phyloP scores from a whole-genome alignment of 2,888 invertebrate genomes.

The Orthonevra nobilis region DNA sequence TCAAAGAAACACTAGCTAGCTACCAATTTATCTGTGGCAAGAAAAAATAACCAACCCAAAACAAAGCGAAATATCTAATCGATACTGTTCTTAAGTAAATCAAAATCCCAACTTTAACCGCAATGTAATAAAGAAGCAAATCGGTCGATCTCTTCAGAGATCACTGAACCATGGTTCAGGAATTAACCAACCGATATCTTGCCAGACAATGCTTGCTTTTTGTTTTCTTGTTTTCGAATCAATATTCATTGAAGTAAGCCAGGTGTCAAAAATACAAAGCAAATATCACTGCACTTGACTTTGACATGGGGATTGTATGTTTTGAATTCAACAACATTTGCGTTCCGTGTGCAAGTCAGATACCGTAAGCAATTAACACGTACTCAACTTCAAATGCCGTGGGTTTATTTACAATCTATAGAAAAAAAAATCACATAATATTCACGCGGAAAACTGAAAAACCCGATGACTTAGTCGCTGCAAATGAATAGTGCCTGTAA shows the following conservation, averaged over 20 bases:
- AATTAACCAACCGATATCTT: conserved; percentile 7
- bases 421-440: conserved; percentile 2
- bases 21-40: too few relatives aligned
- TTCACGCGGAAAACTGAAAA: conserved; percentile 22
- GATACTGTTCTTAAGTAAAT: conserved; percentile 17
- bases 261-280: not conserved
- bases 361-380: not conserved
- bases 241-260: conserved; percentile 12
- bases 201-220: too few relatives aligned
- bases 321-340: conserved; percentile 25
- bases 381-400: conserved; percentile 10
- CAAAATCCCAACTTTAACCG: conserved; percentile 16
- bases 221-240: too few relatives aligned
- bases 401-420: not conserved
- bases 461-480: conserved; percentile 45
- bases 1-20: too few relatives aligned
- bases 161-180: conserved; percentile 18
- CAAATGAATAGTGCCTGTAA: not conserved
- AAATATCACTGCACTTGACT: conserved; percentile 43
- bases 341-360: conserved; percentile 10
- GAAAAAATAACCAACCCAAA: not conserved
- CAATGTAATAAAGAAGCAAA: not conserved
- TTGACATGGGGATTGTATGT: conserved; percentile 23
- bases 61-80: too few relatives aligned
- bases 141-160: not conserved